Percentiles rank a stretch among this genome's conserved stretches.
Evolutionary conservation across 2,888 invertebrate species (phyloP).

Genomic region (Halocaridina rubra): DNA sequence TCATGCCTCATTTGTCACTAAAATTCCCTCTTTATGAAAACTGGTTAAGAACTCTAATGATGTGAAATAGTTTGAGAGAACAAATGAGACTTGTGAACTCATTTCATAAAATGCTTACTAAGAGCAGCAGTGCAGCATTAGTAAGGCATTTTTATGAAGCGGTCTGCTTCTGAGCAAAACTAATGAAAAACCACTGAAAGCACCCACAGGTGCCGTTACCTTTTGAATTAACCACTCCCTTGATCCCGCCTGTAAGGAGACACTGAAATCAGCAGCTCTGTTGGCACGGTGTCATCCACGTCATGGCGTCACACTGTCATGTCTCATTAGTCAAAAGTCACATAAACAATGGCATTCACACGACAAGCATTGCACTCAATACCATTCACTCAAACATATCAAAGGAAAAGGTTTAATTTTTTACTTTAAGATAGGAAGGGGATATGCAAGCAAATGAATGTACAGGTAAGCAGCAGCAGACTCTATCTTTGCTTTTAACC

Average conservation of each 20-base stretch:
- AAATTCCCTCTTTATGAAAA: too few species aligned
- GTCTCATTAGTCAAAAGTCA: conserved; percentile 16
- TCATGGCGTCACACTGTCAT: conserved; percentile 41
- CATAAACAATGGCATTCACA: too few species aligned
- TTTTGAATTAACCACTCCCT: conserved; percentile 57
- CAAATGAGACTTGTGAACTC: neutral
- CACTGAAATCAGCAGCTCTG: conserved; percentile 57
- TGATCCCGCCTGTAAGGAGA: conserved; percentile 59
- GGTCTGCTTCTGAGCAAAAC: conserved; percentile 42
- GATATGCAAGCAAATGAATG: too few species aligned
- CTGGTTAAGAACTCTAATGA: too few species aligned
- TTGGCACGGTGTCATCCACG: conserved; percentile 51
- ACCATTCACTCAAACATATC: too few species aligned
- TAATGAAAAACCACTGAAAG: conserved; percentile 54
- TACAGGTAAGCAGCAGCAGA: too few species aligned
- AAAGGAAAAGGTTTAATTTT: too few species aligned
- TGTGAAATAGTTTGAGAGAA: too few species aligned
- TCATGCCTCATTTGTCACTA: too few species aligned
- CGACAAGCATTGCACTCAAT: too few species aligned
- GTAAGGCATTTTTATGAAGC: neutral
- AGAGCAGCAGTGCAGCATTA: neutral
- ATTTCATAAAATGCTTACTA: neutral
- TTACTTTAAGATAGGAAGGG: too few species aligned
- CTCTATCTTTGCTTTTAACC: too few species aligned
- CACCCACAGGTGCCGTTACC: conserved; percentile 53